Base-by-base conservation (phyloP, 1,140 invertebrate genomes). In the Drosophila bipectinata region DNA sequence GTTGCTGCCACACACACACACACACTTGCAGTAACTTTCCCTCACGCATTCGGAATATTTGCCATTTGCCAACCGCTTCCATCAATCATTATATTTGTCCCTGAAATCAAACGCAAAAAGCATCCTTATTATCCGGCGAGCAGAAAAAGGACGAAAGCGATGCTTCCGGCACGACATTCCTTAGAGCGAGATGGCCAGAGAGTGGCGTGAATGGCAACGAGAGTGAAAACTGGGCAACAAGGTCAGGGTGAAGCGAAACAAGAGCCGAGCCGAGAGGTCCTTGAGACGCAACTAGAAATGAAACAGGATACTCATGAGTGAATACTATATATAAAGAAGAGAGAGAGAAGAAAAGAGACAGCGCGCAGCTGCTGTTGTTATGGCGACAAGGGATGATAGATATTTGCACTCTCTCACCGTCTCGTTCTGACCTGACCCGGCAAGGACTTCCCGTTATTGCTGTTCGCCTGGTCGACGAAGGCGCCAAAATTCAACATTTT, bases 101-200 rank as follows among this genome's bases (percentile, higher is more conserved):
- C 88, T 90, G 88, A 90, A 90, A 90, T 90, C 88, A 90, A 90
- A 90, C 90, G 79, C 83, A 90, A 90, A 90, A 90, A 90, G 88
- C 89, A 90, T 90, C 83, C 77, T 84, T 44, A 39, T 47, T 37
- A 72, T 48, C 72, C 77, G 88, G 88, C 69, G 48, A 78, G 39
- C 88, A 90, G 88, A 41, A 73, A 47, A 10, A 44, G 44, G 52
- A 47, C 45, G 67, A 56, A 68, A 68, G 79, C 55, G 30, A 10
- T 32, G 59, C 48, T 69, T 87, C 72, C 78, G 83, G 53, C 52
- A 34, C 39, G 9, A 37, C 72, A 88, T 77, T 76, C 76, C 76
- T 48, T 47, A 63, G 51, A 56, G 41, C 41, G 24, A 52, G 56
- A 51, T 7, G 55, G 21, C 28, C 4, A 7, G 44, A 48, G 53